A percentile compares a stretch with the other conserved stretches of the same genome.
Conservation (phyloP, 2,888 invertebrate species). For the Dicyrtomina minuta region DNA sequence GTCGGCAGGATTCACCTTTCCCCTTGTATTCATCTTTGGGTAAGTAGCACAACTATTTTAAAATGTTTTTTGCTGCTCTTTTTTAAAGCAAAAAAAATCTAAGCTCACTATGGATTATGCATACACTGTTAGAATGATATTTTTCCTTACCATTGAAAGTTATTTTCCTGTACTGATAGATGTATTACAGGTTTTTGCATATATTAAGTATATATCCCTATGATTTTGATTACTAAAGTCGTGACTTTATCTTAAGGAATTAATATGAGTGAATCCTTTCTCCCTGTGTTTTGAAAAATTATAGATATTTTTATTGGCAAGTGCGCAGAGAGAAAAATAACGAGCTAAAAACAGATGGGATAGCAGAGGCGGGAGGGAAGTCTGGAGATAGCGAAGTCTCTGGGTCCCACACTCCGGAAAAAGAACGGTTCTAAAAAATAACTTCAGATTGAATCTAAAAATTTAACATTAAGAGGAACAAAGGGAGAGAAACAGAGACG, state of each 20-base stretch:
- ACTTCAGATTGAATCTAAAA: slow-evolving; percentile 25
- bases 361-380: slow-evolving; percentile 46
- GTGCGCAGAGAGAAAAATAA: slow-evolving; percentile 51
- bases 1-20: slow-evolving; percentile 19
- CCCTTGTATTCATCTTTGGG: background rate
- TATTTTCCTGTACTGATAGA: no score
- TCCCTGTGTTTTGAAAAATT: slow-evolving; percentile 17
- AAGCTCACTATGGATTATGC: background rate
- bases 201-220: background rate
- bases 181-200: no score
- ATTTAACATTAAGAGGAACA: slow-evolving; percentile 19
- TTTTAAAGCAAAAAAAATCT: background rate
- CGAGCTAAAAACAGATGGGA: slow-evolving; percentile 42
- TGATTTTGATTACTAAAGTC: background rate
- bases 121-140: no score
- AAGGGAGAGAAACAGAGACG: background rate
- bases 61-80: background rate
- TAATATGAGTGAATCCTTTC: background rate
- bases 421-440: slow-evolving; percentile 44
- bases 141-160: no score
- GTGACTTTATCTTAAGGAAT: background rate
- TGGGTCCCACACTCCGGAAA: slow-evolving; percentile 45
- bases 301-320: slow-evolving; percentile 53
- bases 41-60: background rate
- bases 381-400: slow-evolving; percentile 44